Evolutionary conservation across 2,888 invertebrate genomes (phyloP).

Genomic region (Dyspetes luteomarginatus): DNA sequence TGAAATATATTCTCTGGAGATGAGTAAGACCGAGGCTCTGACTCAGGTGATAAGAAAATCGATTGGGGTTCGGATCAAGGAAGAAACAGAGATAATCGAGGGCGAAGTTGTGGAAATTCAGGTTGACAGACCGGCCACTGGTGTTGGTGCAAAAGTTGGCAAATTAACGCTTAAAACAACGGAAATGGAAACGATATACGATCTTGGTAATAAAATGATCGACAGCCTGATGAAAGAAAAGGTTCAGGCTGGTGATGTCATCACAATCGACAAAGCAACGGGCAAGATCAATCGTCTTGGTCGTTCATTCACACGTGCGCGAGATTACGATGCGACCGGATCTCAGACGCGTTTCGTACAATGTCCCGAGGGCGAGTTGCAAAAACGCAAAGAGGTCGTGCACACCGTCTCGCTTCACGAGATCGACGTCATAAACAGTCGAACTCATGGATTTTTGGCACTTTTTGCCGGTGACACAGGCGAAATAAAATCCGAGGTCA

Average conservation of each 20-base stretch:
- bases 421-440: conserved; percentile 99
- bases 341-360: conserved; percentile 96
- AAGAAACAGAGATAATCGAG: conserved; percentile 99
- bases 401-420: conserved; percentile 99
- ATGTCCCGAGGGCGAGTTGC: conserved; percentile 99
- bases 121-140: conserved; percentile 97
- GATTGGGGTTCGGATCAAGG: conserved; percentile 98
- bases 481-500: conserved; percentile 98
- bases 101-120: conserved; percentile 99
- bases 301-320: conserved; percentile 96
- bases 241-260: conserved; percentile 97
- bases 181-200: conserved; percentile 99
- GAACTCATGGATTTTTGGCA: conserved; percentile 98
- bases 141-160: conserved; percentile 94
- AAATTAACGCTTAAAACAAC: conserved; percentile 99
- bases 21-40: conserved; percentile 99
- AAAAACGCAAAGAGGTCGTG: conserved; percentile 98
- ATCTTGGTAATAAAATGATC: conserved; percentile 99
- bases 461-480: conserved; percentile 99
- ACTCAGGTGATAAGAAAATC: conserved; percentile 98
- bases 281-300: conserved; percentile 96
- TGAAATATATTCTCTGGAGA: conserved; percentile 98
- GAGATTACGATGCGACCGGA: conserved; percentile 98
- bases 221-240: conserved; percentile 98
- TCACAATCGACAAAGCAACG: conserved; percentile 99